phyloP scores from a whole-genome alignment of 2,888 invertebrate species.

The Tuta absoluta region DNA sequence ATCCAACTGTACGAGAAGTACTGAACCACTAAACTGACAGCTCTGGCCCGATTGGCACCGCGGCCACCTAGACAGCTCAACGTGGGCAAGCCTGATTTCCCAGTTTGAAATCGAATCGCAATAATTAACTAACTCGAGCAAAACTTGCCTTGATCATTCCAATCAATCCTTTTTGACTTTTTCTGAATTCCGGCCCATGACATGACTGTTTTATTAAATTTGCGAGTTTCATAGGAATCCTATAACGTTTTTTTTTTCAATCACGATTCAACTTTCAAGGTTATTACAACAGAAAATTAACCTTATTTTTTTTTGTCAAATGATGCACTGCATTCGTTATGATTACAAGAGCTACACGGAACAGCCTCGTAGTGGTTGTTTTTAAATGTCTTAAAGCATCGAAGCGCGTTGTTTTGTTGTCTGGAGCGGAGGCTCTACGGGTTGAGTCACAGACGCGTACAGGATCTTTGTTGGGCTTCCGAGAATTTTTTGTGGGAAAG shows the following conservation, averaged over 20 bases:
- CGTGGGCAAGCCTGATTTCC: constrained; percentile 29
- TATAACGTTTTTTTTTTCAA: not conserved
- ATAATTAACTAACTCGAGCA: not conserved
- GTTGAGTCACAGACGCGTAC: constrained; percentile 70
- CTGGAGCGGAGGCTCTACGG: constrained; percentile 60
- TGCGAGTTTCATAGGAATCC: too few species aligned
- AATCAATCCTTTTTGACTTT: not conserved
- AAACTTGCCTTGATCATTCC: not conserved
- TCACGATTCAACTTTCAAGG: not conserved
- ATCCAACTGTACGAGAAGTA: constrained; percentile 64
- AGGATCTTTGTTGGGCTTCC: constrained; percentile 80
- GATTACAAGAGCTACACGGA: constrained; percentile 16
- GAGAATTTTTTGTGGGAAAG: constrained; percentile 77
- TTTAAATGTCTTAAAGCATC: constrained; percentile 37
- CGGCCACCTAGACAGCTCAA: constrained; percentile 28
- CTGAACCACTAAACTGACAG: constrained; percentile 47
- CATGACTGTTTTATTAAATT: not conserved
- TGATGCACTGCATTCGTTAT: constrained; percentile 7
- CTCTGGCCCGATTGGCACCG: constrained; percentile 65
- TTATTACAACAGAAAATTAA: not conserved
- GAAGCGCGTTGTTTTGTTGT: constrained; percentile 44
- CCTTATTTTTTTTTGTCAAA: not conserved
- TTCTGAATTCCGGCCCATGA: not conserved
- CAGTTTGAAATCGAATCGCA: not conserved
- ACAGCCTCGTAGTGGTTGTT: constrained; percentile 23